These are phyloP conservation scores for Hirundichthys speculiger DNA, from an alignment of 2,113 vertebrate species.

Conservation along the genomic window DNA sequence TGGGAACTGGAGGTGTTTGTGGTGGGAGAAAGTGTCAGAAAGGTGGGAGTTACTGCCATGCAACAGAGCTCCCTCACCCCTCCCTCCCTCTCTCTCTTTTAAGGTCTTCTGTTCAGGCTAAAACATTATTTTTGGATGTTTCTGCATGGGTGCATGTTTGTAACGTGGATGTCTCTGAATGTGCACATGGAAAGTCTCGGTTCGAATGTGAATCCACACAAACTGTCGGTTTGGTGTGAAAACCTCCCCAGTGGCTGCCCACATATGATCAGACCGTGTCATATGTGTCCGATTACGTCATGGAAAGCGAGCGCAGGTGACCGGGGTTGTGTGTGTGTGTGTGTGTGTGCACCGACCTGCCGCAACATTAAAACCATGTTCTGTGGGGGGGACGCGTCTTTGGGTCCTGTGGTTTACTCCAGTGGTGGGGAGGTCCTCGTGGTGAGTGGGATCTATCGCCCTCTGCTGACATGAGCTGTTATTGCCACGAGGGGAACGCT, in stretches of 20 bases:
- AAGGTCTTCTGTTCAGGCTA: slow-evolving; percentile 31
- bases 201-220: slow-evolving; percentile 61
- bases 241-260: slow-evolving; percentile 11
- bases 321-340: slow-evolving; percentile 13
- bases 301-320: slow-evolving; percentile 22
- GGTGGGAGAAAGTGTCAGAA: slow-evolving; percentile 33
- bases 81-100: slow-evolving; percentile 3
- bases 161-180: slow-evolving; percentile 68
- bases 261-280: slow-evolving; percentile 69
- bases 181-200: slow-evolving; percentile 47
- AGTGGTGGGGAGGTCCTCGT: too few relatives aligned
- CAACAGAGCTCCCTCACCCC: slow-evolving; percentile 5
- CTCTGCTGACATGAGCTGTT: too few relatives aligned
- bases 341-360: slow-evolving; percentile 1
- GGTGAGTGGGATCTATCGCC: too few relatives aligned
- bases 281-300: slow-evolving; percentile 54
- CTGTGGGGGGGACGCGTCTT: neutral
- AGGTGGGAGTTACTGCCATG: slow-evolving; percentile 42
- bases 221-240: slow-evolving; percentile 57
- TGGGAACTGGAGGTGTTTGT: slow-evolving; percentile 62
- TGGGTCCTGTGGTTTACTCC: too few relatives aligned
- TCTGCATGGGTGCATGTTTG: slow-evolving; percentile 77
- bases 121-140: slow-evolving; percentile 55
- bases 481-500: too few relatives aligned
- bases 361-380: neutral